phyloP scores from a whole-genome alignment of 2,888 invertebrate genomes.

The Neoaliturus tenellus region DNA sequence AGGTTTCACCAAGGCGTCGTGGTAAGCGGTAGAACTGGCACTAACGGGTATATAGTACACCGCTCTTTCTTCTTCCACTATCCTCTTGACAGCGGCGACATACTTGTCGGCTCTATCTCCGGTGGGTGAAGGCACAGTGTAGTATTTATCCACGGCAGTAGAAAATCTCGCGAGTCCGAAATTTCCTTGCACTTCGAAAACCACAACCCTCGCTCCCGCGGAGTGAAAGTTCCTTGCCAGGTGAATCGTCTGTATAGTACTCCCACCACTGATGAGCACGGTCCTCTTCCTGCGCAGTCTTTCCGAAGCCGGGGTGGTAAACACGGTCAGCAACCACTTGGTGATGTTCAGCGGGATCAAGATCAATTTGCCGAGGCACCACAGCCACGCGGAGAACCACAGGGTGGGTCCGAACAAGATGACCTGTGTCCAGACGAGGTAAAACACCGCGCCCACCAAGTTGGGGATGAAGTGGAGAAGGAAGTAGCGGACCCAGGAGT shows the following conservation, averaged over 20 bases:
- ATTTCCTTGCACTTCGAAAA: constrained; percentile 87
- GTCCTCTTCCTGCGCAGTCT: constrained; percentile 81
- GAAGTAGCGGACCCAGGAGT: constrained; percentile 66
- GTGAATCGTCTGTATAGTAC: constrained; percentile 89
- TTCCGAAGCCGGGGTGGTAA: constrained; percentile 76
- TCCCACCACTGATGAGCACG: constrained; percentile 88
- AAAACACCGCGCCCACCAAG: constrained; percentile 76
- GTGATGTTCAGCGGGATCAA: constrained; percentile 81
- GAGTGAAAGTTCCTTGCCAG: constrained; percentile 89
- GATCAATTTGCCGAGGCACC: constrained; percentile 85
- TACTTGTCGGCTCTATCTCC: constrained; percentile 84
- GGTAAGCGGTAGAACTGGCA: constrained; percentile 86
- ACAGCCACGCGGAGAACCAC: constrained; percentile 86
- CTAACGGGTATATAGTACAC: constrained; percentile 89
- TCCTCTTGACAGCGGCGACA: constrained; percentile 84
- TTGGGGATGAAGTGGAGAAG: constrained; percentile 73
- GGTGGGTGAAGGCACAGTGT: constrained; percentile 84
- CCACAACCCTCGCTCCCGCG: constrained; percentile 87
- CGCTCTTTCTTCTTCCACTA: constrained; percentile 84
- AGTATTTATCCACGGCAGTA: constrained; percentile 86
- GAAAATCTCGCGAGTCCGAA: constrained; percentile 87
- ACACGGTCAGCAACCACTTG: constrained; percentile 78
- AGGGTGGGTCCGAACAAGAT: constrained; percentile 84
- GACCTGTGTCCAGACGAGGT: constrained; percentile 81
- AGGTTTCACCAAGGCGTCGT: constrained; percentile 88